Evolutionary conservation across 2,797 vertebrate species (phyloP).

Genomic region (Syndactyla subalaris): DNA sequence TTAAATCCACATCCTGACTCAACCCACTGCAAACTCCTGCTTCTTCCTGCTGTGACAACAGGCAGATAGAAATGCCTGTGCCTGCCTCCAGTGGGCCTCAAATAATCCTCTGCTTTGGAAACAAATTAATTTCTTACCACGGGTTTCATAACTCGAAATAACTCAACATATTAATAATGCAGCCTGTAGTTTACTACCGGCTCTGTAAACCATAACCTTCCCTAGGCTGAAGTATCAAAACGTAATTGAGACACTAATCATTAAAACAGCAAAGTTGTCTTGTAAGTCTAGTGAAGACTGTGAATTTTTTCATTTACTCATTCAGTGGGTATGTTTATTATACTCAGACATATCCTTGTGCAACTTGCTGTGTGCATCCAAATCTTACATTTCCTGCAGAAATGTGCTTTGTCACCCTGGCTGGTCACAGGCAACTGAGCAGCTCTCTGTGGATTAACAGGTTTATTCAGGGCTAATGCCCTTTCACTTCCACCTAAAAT

Average conservation of each 20-base stretch:
- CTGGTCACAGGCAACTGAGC: neutral
- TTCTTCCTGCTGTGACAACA: neutral
- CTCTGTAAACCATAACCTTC: neutral
- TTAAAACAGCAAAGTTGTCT: neutral
- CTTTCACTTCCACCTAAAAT: neutral
- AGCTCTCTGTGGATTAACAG: neutral
- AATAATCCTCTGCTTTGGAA: conserved; percentile 9
- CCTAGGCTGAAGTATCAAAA: neutral
- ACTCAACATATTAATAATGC: neutral
- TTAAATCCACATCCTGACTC: conserved; percentile 28
- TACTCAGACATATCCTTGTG: neutral
- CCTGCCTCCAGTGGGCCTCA: neutral
- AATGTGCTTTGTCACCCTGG: conserved; percentile 27
- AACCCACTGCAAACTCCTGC: neutral
- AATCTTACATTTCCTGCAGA: neutral
- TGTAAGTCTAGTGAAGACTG: neutral
- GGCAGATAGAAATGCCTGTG: neutral
- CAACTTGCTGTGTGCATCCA: neutral
- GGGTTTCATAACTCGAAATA: neutral
- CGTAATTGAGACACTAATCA: neutral
- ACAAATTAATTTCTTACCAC: neutral
- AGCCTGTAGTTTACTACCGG: neutral
- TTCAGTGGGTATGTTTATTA: neutral
- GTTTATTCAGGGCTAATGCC: neutral
- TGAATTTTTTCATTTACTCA: neutral